phyloP scores from a whole-genome alignment of 2,797 vertebrate species.

The Spheniscus humboldti region DNA sequence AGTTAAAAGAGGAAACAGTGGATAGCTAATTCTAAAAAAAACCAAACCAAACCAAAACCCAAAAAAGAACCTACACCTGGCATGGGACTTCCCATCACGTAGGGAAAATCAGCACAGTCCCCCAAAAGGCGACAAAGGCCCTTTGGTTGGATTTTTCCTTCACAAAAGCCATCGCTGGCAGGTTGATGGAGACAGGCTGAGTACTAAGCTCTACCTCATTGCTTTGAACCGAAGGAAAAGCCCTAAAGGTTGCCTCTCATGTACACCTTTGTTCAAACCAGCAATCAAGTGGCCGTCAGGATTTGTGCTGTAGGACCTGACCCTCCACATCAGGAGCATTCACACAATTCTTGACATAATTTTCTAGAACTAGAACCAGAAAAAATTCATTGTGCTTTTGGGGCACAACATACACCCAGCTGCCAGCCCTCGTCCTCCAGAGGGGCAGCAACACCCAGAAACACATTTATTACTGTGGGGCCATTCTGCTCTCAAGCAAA shows the following conservation, averaged over 20 bases:
- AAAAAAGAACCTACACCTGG: not conserved
- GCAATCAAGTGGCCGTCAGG: not conserved
- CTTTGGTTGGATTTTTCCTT: not conserved
- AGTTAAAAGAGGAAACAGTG: not conserved
- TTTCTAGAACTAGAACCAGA: not conserved
- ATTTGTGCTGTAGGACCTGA: not conserved
- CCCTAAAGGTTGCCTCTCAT: not conserved
- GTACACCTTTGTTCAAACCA: not conserved
- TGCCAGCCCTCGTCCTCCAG: not conserved
- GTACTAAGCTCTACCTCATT: not conserved
- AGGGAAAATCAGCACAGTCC: not conserved
- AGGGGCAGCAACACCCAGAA: not conserved
- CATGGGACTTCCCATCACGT: not conserved
- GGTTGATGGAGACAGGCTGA: not conserved
- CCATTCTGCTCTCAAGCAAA: not conserved
- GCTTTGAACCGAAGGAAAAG: not conserved
- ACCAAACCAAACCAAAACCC: not conserved
- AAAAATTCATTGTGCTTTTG: not conserved
- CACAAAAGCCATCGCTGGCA: not conserved
- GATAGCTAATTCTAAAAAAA: not conserved
- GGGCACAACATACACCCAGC: not conserved
- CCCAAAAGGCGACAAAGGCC: not conserved
- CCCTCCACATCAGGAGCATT: not conserved
- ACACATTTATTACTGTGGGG: fast-evolving
- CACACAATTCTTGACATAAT: too few relatives aligned